phyloP scores from a whole-genome alignment of 2,888 invertebrate species.

The Caenorhabditis afra region DNA sequence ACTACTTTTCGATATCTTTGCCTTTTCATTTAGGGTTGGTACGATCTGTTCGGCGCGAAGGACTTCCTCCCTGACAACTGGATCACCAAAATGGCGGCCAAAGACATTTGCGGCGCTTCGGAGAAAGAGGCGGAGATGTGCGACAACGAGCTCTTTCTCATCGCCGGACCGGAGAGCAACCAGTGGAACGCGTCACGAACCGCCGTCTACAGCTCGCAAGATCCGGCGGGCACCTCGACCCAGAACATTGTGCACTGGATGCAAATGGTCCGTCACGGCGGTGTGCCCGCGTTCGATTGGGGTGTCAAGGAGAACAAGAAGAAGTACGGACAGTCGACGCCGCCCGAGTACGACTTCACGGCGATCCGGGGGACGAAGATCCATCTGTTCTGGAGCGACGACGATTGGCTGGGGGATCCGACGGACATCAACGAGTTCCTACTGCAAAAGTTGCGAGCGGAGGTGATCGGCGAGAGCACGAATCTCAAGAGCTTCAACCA shows the following conservation, averaged over 20 bases:
- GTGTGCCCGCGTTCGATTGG: constrained; percentile 63
- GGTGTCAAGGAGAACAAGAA: constrained; percentile 67
- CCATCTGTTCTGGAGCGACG: constrained; percentile 71
- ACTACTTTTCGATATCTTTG: too few relatives aligned
- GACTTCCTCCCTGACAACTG: constrained; percentile 81
- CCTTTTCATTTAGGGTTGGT: constrained; percentile 69
- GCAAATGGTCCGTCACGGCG: constrained; percentile 77
- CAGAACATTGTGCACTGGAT: constrained; percentile 82
- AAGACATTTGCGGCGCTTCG: constrained; percentile 72
- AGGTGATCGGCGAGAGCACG: constrained; percentile 47
- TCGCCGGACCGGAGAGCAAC: constrained; percentile 85
- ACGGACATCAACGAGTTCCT: constrained; percentile 64
- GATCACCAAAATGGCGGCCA: constrained; percentile 71
- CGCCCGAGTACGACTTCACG: constrained; percentile 69
- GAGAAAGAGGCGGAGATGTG: constrained; percentile 83
- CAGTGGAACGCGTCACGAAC: constrained; percentile 72
- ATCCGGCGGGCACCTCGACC: constrained; percentile 82
- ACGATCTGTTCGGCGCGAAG: constrained; percentile 81
- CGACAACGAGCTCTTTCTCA: constrained; percentile 86
- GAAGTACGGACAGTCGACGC: constrained; percentile 66
- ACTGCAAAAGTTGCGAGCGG: constrained; percentile 60
- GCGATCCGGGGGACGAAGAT: constrained; percentile 51
- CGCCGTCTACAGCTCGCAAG: constrained; percentile 81
- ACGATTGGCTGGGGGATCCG: constrained; percentile 71
- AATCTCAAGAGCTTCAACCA: constrained; percentile 66